Conservation (phyloP, 2,797 vertebrate species). For the Microcaecilia unicolor region DNA sequence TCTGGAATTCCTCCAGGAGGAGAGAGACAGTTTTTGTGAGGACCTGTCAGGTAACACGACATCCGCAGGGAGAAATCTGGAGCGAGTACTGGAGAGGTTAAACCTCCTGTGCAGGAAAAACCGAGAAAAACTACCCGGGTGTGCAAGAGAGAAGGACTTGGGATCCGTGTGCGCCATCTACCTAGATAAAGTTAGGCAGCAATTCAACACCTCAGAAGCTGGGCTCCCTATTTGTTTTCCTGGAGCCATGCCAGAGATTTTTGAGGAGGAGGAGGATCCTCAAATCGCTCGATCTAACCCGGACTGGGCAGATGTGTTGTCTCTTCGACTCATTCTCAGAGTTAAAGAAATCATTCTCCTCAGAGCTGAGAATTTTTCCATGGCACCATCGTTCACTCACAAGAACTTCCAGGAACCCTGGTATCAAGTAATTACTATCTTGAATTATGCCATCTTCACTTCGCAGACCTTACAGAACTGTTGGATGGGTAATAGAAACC, state of each 20-base stretch:
- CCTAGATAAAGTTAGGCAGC: constrained; percentile 16
- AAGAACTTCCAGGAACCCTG: constrained; percentile 31
- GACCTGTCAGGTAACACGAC: background rate
- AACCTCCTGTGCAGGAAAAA: constrained; percentile 34
- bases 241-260: constrained; percentile 42
- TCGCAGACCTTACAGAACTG: constrained; percentile 54
- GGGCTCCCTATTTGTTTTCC: constrained; percentile 25
- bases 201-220: background rate
- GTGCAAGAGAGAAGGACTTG: constrained; percentile 44
- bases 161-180: too few relatives aligned
- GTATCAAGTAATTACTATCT: constrained; percentile 17
- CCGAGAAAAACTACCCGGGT: too few relatives aligned
- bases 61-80: background rate
- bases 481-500: constrained; percentile 54
- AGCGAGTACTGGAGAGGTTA: constrained; percentile 10
- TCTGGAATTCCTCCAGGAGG: constrained; percentile 52
- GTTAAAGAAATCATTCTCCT: constrained; percentile 49
- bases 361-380: too few relatives aligned
- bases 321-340: constrained; percentile 52
- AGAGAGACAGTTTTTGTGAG: constrained; percentile 34
- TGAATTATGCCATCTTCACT: constrained; percentile 49
- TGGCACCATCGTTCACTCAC: background rate
- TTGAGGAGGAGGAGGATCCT: constrained; percentile 40
- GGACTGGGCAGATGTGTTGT: constrained; percentile 56
- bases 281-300: constrained; percentile 41